phyloP scores from a whole-genome alignment of 2,888 invertebrate genomes.

The Hyppa rectilinea region DNA sequence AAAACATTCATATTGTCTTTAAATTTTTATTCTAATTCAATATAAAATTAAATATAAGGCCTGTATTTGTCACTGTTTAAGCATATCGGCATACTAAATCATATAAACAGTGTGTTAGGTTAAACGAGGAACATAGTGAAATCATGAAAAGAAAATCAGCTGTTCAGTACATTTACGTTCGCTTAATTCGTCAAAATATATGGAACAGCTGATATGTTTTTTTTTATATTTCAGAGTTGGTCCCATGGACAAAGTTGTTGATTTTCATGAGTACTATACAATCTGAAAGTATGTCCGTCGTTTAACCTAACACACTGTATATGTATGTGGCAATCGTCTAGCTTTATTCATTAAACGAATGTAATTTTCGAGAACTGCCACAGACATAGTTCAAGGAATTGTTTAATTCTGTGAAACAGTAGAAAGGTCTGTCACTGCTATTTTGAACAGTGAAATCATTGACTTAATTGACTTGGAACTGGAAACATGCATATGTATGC shows the following conservation, averaged over 20 bases:
- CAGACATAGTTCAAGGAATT: slow-evolving; percentile 32
- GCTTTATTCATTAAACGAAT: slow-evolving; percentile 3
- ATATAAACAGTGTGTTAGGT: no score
- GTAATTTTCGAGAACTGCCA: slow-evolving; percentile 15
- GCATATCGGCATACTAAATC: neutral
- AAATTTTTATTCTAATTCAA: slow-evolving; percentile 45
- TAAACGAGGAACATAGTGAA: no score
- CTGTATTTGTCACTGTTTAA: slow-evolving; percentile 26
- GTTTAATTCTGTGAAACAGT: slow-evolving; percentile 47
- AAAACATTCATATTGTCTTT: slow-evolving; percentile 62
- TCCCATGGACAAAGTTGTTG: no score
- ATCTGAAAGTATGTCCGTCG: no score
- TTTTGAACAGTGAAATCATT: slow-evolving; percentile 57
- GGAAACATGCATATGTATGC: slow-evolving; percentile 43
- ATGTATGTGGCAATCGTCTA: slow-evolving; percentile 7
- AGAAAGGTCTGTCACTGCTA: slow-evolving; percentile 54
- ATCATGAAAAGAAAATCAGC: no score
- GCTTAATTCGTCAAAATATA: no score
- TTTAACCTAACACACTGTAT: no score
- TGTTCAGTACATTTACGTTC: no score
- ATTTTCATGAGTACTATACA: no score
- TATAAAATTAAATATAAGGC: slow-evolving; percentile 37
- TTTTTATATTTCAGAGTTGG: no score
- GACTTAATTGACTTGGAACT: slow-evolving; percentile 52
- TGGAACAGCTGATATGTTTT: no score